These are phyloP conservation scores for Epinephelus coioides DNA, from an alignment of 2,797 vertebrate genomes.

Conservation along the genomic window DNA sequence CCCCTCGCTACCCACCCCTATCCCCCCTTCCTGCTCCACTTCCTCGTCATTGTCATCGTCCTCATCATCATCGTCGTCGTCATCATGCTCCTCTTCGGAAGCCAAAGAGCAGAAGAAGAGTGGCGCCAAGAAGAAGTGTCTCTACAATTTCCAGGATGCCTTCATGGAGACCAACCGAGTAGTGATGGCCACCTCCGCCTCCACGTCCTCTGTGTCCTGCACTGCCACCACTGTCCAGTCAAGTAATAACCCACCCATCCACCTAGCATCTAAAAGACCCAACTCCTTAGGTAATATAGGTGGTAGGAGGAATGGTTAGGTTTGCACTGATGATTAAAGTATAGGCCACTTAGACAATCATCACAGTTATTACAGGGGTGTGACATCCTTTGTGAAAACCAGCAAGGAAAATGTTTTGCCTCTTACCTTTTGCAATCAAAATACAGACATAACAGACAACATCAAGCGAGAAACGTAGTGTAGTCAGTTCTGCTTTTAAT, in stretches of 20 bases:
- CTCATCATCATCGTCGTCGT: conserved; percentile 73
- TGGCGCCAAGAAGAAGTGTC: conserved; percentile 96
- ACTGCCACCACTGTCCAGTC: conserved; percentile 96
- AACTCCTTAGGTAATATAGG: conserved; percentile 90
- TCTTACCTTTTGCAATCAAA: background rate
- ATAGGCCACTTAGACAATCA: background rate
- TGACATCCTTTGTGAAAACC: background rate
- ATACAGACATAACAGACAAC: background rate
- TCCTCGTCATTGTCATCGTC: conserved; percentile 74
- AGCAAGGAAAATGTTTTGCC: background rate
- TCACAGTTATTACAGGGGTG: background rate
- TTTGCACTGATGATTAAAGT: conserved; percentile 42
- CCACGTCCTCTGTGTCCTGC: conserved; percentile 96
- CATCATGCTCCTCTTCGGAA: conserved; percentile 85
- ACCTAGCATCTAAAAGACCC: conserved; percentile 92
- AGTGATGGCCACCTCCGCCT: conserved; percentile 96
- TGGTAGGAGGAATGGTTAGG: conserved; percentile 59
- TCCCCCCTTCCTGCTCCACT: conserved; percentile 67
- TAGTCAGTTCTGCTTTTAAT: conserved; percentile 1
- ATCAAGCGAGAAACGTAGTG: background rate
- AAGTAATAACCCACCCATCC: conserved; percentile 91
- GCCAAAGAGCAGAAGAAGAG: conserved; percentile 94
- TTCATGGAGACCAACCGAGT: conserved; percentile 97
- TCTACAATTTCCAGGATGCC: conserved; percentile 99
- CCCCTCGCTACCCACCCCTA: conserved; percentile 61